Evolutionary conservation across 2,888 invertebrate genomes (phyloP).

Genomic region (Blera fallax): DNA sequence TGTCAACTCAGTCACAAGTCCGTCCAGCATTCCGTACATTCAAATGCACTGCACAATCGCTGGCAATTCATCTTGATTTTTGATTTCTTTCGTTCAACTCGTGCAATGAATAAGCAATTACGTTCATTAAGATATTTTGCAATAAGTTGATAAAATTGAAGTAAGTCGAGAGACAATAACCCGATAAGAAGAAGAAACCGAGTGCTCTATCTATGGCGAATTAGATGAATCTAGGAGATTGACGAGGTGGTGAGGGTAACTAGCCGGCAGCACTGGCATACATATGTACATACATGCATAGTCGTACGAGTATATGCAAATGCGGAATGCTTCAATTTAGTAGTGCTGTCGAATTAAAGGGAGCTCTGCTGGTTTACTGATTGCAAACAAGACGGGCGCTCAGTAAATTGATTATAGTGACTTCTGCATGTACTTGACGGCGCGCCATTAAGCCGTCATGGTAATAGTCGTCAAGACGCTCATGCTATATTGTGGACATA

Average conservation of each 20-base stretch:
- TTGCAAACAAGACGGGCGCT: slow-evolving; percentile 33
- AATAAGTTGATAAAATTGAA: slow-evolving; percentile 63
- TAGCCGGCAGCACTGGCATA: neutral
- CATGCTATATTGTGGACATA: slow-evolving; percentile 33
- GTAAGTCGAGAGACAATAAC: slow-evolving; percentile 66
- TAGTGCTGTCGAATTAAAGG: slow-evolving; percentile 36
- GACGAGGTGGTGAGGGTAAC: slow-evolving; percentile 58
- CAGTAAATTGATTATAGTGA: slow-evolving; percentile 57
- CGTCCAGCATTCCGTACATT: slow-evolving; percentile 30
- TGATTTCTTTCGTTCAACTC: slow-evolving; percentile 65
- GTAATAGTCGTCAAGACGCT: slow-evolving; percentile 43
- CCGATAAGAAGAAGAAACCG: slow-evolving; percentile 48
- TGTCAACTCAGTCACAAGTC: slow-evolving; percentile 25
- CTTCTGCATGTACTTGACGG: slow-evolving; percentile 47
- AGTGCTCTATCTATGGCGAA: slow-evolving; percentile 50
- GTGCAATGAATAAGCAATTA: slow-evolving; percentile 70
- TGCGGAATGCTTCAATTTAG: slow-evolving; percentile 53
- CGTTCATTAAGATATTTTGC: slow-evolving; percentile 70
- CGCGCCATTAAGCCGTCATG: slow-evolving; percentile 63
- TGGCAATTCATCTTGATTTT: slow-evolving; percentile 68
- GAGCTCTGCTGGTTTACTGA: slow-evolving; percentile 43
- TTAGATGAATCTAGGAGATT: slow-evolving; percentile 67
- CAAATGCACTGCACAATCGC: neutral
- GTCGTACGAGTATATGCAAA: no score
- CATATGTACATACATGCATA: no score